Conservation (phyloP, 1,140 invertebrate species). For the Philopotamus ludificatus region DNA sequence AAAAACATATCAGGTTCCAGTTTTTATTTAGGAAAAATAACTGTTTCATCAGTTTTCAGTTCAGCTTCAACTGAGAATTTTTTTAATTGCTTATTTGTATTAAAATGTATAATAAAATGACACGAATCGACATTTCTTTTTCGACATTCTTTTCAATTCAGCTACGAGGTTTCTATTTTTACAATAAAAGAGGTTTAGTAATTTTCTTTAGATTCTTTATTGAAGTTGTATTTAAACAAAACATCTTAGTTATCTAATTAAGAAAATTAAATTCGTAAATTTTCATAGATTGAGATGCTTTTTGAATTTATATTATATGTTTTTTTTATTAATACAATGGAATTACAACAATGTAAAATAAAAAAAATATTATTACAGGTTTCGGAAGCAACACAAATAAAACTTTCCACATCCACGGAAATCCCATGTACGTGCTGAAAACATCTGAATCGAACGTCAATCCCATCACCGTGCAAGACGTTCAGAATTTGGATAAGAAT, state of each 20-base stretch:
- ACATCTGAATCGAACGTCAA: slow-evolving; percentile 45
- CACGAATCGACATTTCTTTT: no score
- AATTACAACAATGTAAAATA: no score
- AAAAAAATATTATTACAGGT: no score
- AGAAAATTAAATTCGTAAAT: neutral
- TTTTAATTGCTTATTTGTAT: neutral
- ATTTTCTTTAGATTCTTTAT: no score
- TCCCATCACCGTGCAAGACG: slow-evolving; percentile 46
- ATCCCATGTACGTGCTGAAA: slow-evolving; percentile 48
- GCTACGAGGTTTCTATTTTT: no score
- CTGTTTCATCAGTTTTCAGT: no score
- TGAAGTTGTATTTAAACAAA: no score
- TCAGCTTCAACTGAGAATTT: neutral
- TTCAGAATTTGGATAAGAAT: slow-evolving; percentile 44
- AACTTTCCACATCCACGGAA: slow-evolving; percentile 55
- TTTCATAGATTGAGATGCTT: neutral
- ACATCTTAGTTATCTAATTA: neutral
- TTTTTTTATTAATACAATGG: no score
- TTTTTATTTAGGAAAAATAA: no score
- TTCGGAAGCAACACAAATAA: slow-evolving; percentile 49
- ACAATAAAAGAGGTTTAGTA: no score
- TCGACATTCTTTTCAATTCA: neutral
- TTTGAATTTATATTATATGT: slow-evolving; percentile 26
- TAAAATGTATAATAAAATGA: no score
- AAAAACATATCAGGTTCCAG: no score